A percentile compares a stretch with the other conserved stretches of the same genome.
phyloP scores from a whole-genome alignment of 2,888 invertebrate genomes.

The Caenorhabditis sulstoni region DNA sequence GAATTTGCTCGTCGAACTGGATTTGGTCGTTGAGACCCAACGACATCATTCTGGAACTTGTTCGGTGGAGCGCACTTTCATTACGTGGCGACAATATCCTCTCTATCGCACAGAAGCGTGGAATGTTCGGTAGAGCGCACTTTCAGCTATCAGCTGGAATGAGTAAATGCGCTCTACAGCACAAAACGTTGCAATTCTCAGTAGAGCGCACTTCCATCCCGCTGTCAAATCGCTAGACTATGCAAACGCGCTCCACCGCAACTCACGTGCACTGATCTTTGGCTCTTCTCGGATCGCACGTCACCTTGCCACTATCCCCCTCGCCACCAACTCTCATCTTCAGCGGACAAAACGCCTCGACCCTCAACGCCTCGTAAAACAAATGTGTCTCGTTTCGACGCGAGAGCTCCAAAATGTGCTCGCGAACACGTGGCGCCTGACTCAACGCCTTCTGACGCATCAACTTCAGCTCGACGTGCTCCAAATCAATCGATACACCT shows the following conservation, averaged over 20 bases:
- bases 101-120: background rate
- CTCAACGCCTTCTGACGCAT: constrained; percentile 25
- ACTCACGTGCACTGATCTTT: constrained; percentile 39
- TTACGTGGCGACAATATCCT: no score
- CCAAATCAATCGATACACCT: no score
- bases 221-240: no score
- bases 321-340: constrained; percentile 46
- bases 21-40: constrained; percentile 52
- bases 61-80: no score
- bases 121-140: background rate
- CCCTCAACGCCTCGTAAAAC: constrained; percentile 14
- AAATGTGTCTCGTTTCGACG: constrained; percentile 4
- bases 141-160: no score
- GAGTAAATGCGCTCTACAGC: no score
- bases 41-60: constrained; percentile 38
- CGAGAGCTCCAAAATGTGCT: constrained; percentile 5
- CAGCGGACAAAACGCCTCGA: constrained; percentile 39
- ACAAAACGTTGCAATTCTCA: no score
- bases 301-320: constrained; percentile 56
- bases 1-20: constrained; percentile 48
- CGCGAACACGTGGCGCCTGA: background rate
- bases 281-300: constrained; percentile 32
- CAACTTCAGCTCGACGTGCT: constrained; percentile 9
- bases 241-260: no score
- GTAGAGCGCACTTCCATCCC: no score